phyloP scores from a whole-genome alignment of 2,888 invertebrate genomes.

The Chloroclysta siterata region DNA sequence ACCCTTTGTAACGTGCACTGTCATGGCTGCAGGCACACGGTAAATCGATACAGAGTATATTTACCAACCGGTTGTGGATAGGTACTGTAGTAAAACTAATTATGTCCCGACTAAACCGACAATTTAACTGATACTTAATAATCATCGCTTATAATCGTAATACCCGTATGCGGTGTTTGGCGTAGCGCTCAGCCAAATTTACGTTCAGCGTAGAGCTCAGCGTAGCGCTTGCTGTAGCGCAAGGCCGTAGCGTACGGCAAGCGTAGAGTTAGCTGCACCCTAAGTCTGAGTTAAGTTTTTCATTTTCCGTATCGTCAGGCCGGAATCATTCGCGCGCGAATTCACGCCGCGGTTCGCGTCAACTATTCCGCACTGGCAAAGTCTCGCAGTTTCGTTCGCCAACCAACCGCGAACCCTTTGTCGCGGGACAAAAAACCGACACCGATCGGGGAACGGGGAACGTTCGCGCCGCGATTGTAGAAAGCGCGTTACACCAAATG shows the following conservation, averaged over 20 bases:
- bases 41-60: conserved; percentile 20
- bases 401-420: no score
- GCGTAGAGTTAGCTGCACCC: not conserved
- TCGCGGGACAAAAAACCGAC: no score
- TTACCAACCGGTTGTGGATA: conserved; percentile 11
- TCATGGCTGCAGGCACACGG: conserved; percentile 11
- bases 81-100: not conserved
- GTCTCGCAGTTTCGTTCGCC: no score
- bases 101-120: not conserved
- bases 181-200: not conserved
- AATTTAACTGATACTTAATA: not conserved
- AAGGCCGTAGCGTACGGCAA: not conserved
- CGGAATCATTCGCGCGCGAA: no score
- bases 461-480: not conserved
- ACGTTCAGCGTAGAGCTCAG: not conserved
- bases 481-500: not conserved
- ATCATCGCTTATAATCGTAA: not conserved
- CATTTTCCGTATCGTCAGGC: no score
- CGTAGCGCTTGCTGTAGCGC: not conserved
- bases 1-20: conserved; percentile 17
- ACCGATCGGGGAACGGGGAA: no score
- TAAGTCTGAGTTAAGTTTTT: no score
- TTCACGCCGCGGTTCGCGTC: no score
- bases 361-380: no score
- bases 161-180: not conserved